These are phyloP conservation scores for Prinia subflava DNA, from an alignment of 2,113 vertebrate species.

Conservation along the genomic window DNA sequence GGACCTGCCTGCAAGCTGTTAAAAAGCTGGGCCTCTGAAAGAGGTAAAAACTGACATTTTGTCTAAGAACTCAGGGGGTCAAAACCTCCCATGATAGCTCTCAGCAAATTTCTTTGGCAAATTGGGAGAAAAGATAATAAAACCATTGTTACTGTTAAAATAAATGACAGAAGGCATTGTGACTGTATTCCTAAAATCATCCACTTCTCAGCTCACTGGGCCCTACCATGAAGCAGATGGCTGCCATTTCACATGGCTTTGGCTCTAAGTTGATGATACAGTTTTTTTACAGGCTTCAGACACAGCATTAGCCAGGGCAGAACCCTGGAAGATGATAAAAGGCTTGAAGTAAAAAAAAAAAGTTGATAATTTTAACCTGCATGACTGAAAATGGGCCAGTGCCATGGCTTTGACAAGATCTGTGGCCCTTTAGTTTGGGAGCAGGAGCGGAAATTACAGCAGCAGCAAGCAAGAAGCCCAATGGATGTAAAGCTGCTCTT, in stretches of 20 bases:
- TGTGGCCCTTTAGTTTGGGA: background rate
- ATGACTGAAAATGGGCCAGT: background rate
- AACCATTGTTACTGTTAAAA: background rate
- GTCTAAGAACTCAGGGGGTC: background rate
- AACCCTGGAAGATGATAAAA: background rate
- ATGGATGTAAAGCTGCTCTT: background rate
- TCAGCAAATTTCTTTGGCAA: background rate
- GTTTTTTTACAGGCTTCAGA: background rate
- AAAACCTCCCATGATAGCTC: background rate
- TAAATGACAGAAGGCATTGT: background rate
- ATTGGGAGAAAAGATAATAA: background rate
- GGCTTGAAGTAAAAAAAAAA: background rate
- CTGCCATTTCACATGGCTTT: conserved; percentile 12
- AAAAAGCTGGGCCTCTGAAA: background rate
- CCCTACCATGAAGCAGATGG: conserved; percentile 10
- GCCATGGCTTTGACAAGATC: background rate
- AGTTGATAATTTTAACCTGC: background rate
- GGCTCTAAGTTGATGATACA: background rate
- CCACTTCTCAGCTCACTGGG: background rate
- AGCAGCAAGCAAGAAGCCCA: background rate
- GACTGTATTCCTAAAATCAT: background rate
- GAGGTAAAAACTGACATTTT: background rate
- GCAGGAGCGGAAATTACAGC: background rate
- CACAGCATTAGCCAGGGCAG: background rate
- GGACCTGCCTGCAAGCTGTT: background rate